These are phyloP conservation scores for Epinotia nisella DNA, from an alignment of 2,888 invertebrate genomes.

Conservation along the genomic window DNA sequence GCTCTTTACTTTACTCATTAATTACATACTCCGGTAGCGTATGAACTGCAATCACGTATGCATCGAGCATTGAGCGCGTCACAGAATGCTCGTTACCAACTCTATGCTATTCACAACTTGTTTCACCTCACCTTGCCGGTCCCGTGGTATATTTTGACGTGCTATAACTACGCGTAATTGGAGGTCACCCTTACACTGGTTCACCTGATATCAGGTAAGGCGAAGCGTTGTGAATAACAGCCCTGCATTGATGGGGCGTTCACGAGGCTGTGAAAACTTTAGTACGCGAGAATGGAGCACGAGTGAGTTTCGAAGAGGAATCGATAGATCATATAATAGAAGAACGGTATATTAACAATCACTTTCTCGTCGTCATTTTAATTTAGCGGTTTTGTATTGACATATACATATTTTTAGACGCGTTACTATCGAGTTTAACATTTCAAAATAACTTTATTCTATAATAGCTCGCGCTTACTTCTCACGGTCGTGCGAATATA, in stretches of 20 bases:
- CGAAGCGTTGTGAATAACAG: not conserved
- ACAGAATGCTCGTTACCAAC: constrained; percentile 29
- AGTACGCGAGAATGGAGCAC: constrained; percentile 31
- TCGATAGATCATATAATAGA: constrained; percentile 5
- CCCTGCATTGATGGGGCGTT: constrained; percentile 34
- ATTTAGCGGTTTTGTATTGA: not conserved
- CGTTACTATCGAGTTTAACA: not conserved
- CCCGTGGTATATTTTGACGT: not conserved
- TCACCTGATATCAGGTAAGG: not conserved
- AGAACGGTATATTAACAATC: not conserved
- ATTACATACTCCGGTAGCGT: constrained; percentile 13
- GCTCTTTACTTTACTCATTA: not conserved
- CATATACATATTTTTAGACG: not conserved
- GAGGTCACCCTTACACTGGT: constrained; percentile 6
- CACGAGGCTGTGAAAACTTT: constrained; percentile 42
- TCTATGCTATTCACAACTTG: not conserved
- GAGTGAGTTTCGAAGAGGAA: not conserved
- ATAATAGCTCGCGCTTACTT: too few species aligned
- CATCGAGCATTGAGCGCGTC: constrained; percentile 29
- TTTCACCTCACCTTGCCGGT: not conserved
- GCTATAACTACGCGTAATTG: not conserved
- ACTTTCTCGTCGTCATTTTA: not conserved
- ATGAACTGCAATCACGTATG: constrained; percentile 28
- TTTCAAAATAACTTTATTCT: too few species aligned
- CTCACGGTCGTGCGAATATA: too few species aligned